These are phyloP conservation scores for Chrysopilus asiliformis DNA, from an alignment of 2,888 invertebrate genomes.

Conservation along the genomic window DNA sequence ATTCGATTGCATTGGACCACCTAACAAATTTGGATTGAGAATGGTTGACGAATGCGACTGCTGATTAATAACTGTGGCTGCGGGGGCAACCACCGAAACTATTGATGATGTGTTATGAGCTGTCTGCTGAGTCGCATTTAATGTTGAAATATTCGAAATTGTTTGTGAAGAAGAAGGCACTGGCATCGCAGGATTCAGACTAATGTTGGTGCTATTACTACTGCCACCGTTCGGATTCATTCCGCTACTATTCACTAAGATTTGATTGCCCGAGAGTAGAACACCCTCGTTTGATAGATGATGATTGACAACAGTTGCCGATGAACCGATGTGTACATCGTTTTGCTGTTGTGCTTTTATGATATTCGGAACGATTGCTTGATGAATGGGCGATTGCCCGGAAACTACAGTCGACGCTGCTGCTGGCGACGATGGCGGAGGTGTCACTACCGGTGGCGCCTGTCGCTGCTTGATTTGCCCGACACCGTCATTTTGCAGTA, in stretches of 20 bases:
- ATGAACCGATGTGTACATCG: conserved; percentile 8
- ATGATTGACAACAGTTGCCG: conserved; percentile 4
- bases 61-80: conserved; percentile 1
- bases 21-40: conserved; percentile 6
- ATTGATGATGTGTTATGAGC: conserved; percentile 6
- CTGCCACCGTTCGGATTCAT: conserved; percentile 10
- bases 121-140: conserved; percentile 1
- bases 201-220: conserved; percentile 11
- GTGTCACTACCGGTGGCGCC: conserved; percentile 14
- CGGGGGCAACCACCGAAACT: not conserved
- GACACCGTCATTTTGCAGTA: conserved; percentile 70
- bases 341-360: conserved; percentile 8
- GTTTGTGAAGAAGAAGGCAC: conserved; percentile 22
- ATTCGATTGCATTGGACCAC: conserved; percentile 17
- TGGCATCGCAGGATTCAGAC: conserved; percentile 17
- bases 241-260: conserved; percentile 11
- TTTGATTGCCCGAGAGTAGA: not conserved
- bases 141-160: conserved; percentile 13
- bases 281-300: not conserved
- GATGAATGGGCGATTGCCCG: conserved; percentile 10
- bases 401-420: conserved; percentile 18
- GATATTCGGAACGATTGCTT: conserved; percentile 11
- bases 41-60: not conserved
- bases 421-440: conserved; percentile 15
- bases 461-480: conserved; percentile 25